phyloP scores from a whole-genome alignment of 1,140 invertebrate species.

The Saccostrea glomerata region DNA sequence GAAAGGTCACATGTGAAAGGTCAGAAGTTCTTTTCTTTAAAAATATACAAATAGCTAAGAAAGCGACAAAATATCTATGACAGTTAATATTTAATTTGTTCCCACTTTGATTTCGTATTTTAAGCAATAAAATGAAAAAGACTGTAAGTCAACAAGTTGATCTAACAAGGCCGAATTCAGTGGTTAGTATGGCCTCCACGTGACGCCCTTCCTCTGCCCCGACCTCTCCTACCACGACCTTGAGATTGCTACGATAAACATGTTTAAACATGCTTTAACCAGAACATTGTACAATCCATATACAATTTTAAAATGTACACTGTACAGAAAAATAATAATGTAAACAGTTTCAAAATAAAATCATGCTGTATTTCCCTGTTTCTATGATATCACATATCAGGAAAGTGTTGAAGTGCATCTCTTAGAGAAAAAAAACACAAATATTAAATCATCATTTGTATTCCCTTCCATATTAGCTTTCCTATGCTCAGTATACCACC shows the following conservation, averaged over 20 bases:
- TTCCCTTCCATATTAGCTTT: conserved; percentile 30
- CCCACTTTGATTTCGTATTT: not conserved
- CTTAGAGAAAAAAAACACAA: too few species aligned
- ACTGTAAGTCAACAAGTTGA: not conserved
- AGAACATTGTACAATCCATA: too few species aligned
- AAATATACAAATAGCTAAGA: too few species aligned
- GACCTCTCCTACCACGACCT: too few species aligned
- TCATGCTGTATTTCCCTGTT: too few species aligned
- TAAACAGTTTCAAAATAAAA: too few species aligned
- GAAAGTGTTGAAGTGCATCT: too few species aligned
- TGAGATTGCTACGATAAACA: not conserved
- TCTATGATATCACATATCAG: too few species aligned
- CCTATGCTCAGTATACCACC: conserved; percentile 20
- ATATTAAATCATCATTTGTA: conserved; percentile 9
- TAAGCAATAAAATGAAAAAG: not conserved
- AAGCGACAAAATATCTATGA: not conserved
- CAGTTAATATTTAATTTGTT: not conserved
- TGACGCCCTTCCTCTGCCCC: not conserved
- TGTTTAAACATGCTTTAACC: not conserved
- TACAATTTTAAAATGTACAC: too few species aligned
- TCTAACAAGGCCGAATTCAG: not conserved
- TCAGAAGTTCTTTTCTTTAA: too few species aligned
- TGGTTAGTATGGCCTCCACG: not conserved
- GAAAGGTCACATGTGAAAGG: too few species aligned
- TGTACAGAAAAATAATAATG: too few species aligned